Percentiles rank a stretch among this genome's conserved stretches.
phyloP scores from a whole-genome alignment of 2,888 invertebrate species.

The Pelosia muscerda region DNA sequence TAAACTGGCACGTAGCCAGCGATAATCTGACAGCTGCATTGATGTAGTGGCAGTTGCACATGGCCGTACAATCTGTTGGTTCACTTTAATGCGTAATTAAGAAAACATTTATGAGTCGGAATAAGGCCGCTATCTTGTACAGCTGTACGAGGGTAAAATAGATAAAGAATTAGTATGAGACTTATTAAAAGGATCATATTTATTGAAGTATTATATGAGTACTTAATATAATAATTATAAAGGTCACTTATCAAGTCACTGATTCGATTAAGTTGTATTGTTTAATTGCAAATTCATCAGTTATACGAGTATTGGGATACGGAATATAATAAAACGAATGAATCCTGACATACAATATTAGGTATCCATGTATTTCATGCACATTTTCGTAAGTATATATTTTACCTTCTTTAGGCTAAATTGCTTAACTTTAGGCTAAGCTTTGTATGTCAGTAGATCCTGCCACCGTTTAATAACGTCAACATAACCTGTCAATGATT shows the following conservation, averaged over 20 bases:
- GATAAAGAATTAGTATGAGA: conserved; percentile 36
- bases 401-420: too few species aligned
- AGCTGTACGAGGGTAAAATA: conserved; percentile 35
- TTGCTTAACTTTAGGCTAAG: too few species aligned
- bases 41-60: conserved; percentile 66
- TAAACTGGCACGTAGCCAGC: conserved; percentile 68
- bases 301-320: too few species aligned
- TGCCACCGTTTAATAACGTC: too few species aligned
- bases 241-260: background rate
- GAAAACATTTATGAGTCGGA: conserved; percentile 56
- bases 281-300: too few species aligned
- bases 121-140: conserved; percentile 49
- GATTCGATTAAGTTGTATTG: background rate
- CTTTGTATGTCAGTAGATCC: too few species aligned
- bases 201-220: conserved; percentile 9
- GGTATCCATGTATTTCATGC: too few species aligned
- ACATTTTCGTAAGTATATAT: too few species aligned
- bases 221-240: background rate
- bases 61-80: conserved; percentile 67
- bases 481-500: too few species aligned
- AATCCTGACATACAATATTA: too few species aligned
- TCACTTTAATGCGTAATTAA: conserved; percentile 61
- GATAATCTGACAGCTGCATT: conserved; percentile 49
- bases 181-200: conserved; percentile 13
- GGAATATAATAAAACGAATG: too few species aligned